Base-by-base conservation (phyloP, 2,113 vertebrate species). In the Percopsis transmontana region DNA sequence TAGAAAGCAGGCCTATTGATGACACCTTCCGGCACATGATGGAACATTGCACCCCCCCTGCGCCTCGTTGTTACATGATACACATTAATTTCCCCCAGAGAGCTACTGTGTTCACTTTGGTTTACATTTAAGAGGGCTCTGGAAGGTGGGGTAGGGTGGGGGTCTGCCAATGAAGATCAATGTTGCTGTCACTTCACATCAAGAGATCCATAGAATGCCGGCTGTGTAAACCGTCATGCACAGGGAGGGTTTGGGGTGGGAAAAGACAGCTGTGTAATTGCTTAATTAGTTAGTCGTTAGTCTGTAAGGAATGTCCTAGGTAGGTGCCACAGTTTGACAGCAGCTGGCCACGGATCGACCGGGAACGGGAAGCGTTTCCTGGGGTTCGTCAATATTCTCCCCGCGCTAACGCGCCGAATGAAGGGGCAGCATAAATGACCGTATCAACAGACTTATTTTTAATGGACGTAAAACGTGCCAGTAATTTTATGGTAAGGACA, bases 261-360 rank as follows among this genome's bases (percentile, higher is more conserved):
- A 6, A 7, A 33, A 33, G 27, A 27, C 47, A 7, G 24, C 76
- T 66, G 50, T 50, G 77, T 80, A 62, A 78, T 73, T 54, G 42
- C 70, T 83, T 79, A 74, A 87, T 90, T 85, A 85, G 56, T 27
- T 51, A 51, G 18, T 51, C 10, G 52, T 72, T 3, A 16, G n/a
- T 62, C 62, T 82, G 61, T 57, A 62, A 64, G 42, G 58, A 67
- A 58, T 24, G 50, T 57, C 16, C 66, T 7, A 54, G 12, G 56
- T 58, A 62, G 19, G 44, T 11, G 74, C 61, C 42, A 53, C 51
- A 33, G 73, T 71, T 60, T 62, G 69, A 53, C 21, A 12, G 38
- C 12, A 44, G 65, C 50, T 24, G 10, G 24, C 44, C 40, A 3
- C 41, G n/a, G 62, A 78, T 77, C 54, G 58, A 76, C 55, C 19